Evolutionary conservation across 2,797 vertebrate genomes (phyloP).

Genomic region (Melanotaenia nigrans): DNA sequence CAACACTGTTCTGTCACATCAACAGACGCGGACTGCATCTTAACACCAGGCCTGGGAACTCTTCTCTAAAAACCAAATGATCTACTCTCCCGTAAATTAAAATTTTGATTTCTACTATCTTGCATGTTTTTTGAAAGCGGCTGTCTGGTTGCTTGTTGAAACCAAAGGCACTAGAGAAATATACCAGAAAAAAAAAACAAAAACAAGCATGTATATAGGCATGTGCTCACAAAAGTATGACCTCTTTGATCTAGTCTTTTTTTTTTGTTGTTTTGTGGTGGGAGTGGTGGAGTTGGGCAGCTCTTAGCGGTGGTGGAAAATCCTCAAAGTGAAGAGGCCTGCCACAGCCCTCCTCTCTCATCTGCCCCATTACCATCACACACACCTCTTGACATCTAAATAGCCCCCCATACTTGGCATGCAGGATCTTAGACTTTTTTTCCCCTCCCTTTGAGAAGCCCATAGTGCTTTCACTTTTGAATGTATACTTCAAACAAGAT

Average conservation of each 20-base stretch:
- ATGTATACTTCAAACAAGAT: conserved; percentile 23
- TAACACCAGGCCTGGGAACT: not conserved
- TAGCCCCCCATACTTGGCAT: conserved; percentile 66
- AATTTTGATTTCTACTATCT: not conserved
- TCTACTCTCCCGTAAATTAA: not conserved
- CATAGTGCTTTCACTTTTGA: conserved; percentile 57
- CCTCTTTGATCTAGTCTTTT: conserved; percentile 59
- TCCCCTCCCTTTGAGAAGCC: conserved; percentile 20
- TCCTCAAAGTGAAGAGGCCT: conserved; percentile 73
- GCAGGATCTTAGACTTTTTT: conserved; percentile 38
- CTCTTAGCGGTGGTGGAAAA: conserved; percentile 58
- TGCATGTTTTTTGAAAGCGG: not conserved
- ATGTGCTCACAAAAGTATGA: conserved; percentile 43
- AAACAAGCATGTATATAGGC: conserved; percentile 39
- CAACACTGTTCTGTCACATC: not conserved
- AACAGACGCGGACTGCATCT: not conserved
- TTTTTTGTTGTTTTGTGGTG: conserved; percentile 32
- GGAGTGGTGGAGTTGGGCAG: conserved; percentile 54
- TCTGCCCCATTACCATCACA: conserved; percentile 78
- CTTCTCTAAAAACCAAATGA: not conserved
- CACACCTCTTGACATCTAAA: conserved; percentile 80
- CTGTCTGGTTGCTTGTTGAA: conserved; percentile 18
- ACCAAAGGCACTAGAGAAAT: conserved; percentile 13
- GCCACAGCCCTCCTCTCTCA: conserved; percentile 72
- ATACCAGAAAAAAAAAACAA: conserved; percentile 9